phyloP scores from a whole-genome alignment of 2,113 vertebrate species.

The Cololabis saira region DNA sequence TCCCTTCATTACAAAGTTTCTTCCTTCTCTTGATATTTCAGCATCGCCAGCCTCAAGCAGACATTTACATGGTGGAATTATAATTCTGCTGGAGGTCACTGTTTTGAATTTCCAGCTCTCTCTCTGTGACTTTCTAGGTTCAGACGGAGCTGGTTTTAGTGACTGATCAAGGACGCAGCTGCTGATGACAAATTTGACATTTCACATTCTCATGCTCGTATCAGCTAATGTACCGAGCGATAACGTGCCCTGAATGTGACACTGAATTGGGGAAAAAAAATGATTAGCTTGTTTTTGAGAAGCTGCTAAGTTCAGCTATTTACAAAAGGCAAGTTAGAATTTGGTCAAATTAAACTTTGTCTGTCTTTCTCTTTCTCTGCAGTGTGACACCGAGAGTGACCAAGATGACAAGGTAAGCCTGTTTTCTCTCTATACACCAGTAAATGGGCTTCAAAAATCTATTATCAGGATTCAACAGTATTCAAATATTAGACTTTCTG shows the following conservation, averaged over 20 bases:
- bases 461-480: constrained; percentile 50
- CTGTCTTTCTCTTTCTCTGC: constrained; percentile 51
- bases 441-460: constrained; percentile 8
- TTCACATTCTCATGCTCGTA: not conserved
- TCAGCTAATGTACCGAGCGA: constrained; percentile 54
- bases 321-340: no score
- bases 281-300: constrained; percentile 36
- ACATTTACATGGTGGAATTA: constrained; percentile 40
- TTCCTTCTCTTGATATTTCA: constrained; percentile 48
- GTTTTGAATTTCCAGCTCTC: constrained; percentile 36
- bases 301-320: not conserved
- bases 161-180: constrained; percentile 26
- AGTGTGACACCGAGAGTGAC: constrained; percentile 96
- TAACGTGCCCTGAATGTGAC: constrained; percentile 40
- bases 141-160: not conserved
- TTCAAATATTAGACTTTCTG: constrained; percentile 68
- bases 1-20: constrained; percentile 56
- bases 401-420: constrained; percentile 95
- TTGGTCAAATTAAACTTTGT: no score
- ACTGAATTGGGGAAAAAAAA: not conserved
- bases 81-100: constrained; percentile 31
- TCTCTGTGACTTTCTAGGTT: constrained; percentile 22
- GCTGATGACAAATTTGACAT: constrained; percentile 27
- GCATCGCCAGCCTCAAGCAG: constrained; percentile 49
- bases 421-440: not conserved